Base-by-base conservation (phyloP, 2,888 invertebrate species). In the Tenthredo amoena region DNA sequence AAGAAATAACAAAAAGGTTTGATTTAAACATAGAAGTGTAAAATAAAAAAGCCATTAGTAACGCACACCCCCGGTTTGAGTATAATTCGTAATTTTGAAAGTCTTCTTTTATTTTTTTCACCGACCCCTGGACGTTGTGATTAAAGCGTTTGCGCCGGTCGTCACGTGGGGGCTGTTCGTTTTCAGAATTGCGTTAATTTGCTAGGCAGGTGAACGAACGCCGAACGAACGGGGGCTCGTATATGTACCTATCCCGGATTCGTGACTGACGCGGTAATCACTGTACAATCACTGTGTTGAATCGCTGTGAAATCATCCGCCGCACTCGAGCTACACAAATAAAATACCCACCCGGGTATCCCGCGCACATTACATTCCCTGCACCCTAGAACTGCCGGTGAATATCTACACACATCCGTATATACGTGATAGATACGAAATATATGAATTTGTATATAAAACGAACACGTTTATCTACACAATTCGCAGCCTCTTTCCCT, bases 141-240 rank as follows among this genome's bases (percentile, higher is more conserved):
- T 89, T 88, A 90, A 89, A 90, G 87, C 85, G 88, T 85, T 83
- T 85, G 79, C 84, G 85, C 77, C 82, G 88, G 71, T 65, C 50
- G 83, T 81, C 83, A 71, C 83, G 71, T 83, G 83, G 85, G 83
- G 87, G 87, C 89, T 89, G 91, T 92, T 92, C 92, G 91, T 92
- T 92, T 91, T 91, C 88, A 89, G 91, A 91, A 92, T 92, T 91
- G 92, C 89, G 92, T 92, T 92, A 92, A 92, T 92, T 92, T 91
- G 91, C 90, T 89, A 88, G 89, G 90, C 89, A 88, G 90, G 90
- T 91, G 91, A 92, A 83, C 82, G 68, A 65, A 83, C 82, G 77
- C 12, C 55, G 79, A 62, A 1, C 55, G 62, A 79, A 79, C 76
- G 31, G 40, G 34, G 40, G 34, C 31, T 26, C 50, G 76, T 47